Base-by-base conservation (phyloP, 2,888 invertebrate genomes). In the Agriotes lineatus region DNA sequence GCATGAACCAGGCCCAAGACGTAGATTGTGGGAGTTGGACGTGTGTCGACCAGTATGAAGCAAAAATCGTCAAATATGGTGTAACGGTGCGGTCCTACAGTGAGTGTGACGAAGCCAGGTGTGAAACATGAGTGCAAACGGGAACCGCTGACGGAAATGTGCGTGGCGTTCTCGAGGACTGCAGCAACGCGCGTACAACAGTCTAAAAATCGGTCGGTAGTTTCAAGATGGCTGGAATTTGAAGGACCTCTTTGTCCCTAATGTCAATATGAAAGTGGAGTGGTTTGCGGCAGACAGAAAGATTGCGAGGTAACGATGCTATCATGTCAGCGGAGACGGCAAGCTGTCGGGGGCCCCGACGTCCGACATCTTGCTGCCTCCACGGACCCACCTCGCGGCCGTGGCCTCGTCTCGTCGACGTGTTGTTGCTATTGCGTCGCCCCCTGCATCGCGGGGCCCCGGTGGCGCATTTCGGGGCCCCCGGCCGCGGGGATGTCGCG, bases 191-290 rank as follows among this genome's bases (percentile, higher is more conserved):
- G 72, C 74, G 72, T 78, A 79, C 78, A 78, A 80, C 80, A 79
- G 78, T 76, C 78, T 77, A 72, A 73, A 75, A 62, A 61, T 62
- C 60, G 71, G 69, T 71, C 67, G 67, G 70, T 64, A 64, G 73
- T 74, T 78, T 79, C 90, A 90, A 90, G 89, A 90, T 90, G 90
- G 90, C 90, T 89, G 90, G 88, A 87, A 88, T 88, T 89, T 90
- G 89, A 89, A 87, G 87, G 88, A 87, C 87, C 86, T 88, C 88
- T 88, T 89, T 88, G 88, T 89, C 87, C 84, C 87, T 87, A 87
- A 86, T 88, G 87, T 86, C 90, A 90, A 87, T 87, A 90, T 90
- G 90, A 88, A 87, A 89, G 87, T 89, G 87, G 88, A 86, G 87
- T 88, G 87, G 84, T 86, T 88, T 87, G 85, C 85, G 85, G 86